Percentiles rank a stretch among this genome's conserved stretches.
phyloP scores from a whole-genome alignment of 1,140 invertebrate genomes.

The Pissodes strobi region DNA sequence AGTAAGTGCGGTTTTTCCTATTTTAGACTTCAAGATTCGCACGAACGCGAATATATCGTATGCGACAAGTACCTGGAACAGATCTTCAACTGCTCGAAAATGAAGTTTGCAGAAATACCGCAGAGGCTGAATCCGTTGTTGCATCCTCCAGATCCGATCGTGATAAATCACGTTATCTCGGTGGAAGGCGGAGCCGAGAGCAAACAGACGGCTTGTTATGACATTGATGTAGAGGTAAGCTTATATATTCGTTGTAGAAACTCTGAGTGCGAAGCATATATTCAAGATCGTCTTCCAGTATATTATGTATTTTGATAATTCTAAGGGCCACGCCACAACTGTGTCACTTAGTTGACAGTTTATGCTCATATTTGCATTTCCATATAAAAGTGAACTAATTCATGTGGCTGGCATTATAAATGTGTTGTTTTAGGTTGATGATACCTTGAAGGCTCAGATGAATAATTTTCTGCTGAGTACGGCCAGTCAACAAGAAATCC shows the following conservation, averaged over 20 bases:
- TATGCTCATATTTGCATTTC: no score
- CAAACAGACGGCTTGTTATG: constrained; percentile 98
- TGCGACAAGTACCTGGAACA: constrained; percentile 98
- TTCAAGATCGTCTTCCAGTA: no score
- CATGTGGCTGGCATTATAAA: no score
- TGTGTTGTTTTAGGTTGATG: constrained; percentile 76
- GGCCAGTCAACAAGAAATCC: constrained; percentile 97
- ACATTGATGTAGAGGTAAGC: constrained; percentile 95
- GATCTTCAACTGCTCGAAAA: constrained; percentile 89
- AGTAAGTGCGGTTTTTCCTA: no score
- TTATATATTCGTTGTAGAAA: no score
- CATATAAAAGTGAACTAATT: no score
- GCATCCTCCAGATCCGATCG: constrained; percentile 97
- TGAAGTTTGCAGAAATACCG: constrained; percentile 99
- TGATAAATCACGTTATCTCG: constrained; percentile 96
- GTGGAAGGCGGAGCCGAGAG: constrained; percentile 87
- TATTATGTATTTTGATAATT: no score
- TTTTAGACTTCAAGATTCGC: constrained; percentile 77
- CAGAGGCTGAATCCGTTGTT: constrained; percentile 92
- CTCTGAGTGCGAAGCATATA: no score
- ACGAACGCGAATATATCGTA: constrained; percentile 95
- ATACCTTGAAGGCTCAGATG: constrained; percentile 97
- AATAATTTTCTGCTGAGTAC: constrained; percentile 95
- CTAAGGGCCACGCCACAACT: no score
- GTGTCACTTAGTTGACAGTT: no score